Evolutionary conservation across 1,140 invertebrate species (phyloP).

Genomic region (Leptopilina clavipes): DNA sequence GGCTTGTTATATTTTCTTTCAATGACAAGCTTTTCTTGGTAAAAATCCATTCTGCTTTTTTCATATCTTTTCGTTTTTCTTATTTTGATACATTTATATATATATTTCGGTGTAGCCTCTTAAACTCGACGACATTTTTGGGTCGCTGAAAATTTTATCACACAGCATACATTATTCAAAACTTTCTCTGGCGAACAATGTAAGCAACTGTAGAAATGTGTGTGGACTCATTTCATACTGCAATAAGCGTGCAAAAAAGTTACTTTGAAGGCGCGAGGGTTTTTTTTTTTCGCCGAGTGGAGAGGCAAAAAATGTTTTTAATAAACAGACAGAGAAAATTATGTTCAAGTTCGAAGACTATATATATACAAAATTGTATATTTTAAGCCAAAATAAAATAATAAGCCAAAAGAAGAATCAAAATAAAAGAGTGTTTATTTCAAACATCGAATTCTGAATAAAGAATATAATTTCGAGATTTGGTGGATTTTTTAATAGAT

Average conservation of each 20-base stretch:
- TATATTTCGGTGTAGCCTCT: conserved; percentile 10
- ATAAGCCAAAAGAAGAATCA: too few species aligned
- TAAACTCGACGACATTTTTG: conserved; percentile 17
- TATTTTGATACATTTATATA: background rate
- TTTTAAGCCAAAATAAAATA: too few species aligned
- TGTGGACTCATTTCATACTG: conserved; percentile 7
- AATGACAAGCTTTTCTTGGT: background rate
- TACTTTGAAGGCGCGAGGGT: background rate
- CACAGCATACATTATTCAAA: conserved; percentile 31
- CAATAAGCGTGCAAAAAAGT: background rate
- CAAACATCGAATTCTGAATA: too few species aligned
- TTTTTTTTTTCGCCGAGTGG: too few species aligned
- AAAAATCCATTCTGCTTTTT: background rate
- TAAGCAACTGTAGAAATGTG: conserved; percentile 14
- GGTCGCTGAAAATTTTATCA: conserved; percentile 30
- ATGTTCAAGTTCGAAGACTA: too few species aligned
- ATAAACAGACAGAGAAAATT: too few species aligned
- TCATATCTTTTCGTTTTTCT: background rate
- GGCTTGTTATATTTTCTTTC: background rate
- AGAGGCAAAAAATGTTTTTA: too few species aligned
- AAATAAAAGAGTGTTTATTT: too few species aligned
- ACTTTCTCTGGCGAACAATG: conserved; percentile 18
- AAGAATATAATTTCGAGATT: background rate
- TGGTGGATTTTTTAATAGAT: background rate
- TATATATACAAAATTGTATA: too few species aligned